Conservation (phyloP, 1,140 invertebrate species). For the Bombus waltoni region DNA sequence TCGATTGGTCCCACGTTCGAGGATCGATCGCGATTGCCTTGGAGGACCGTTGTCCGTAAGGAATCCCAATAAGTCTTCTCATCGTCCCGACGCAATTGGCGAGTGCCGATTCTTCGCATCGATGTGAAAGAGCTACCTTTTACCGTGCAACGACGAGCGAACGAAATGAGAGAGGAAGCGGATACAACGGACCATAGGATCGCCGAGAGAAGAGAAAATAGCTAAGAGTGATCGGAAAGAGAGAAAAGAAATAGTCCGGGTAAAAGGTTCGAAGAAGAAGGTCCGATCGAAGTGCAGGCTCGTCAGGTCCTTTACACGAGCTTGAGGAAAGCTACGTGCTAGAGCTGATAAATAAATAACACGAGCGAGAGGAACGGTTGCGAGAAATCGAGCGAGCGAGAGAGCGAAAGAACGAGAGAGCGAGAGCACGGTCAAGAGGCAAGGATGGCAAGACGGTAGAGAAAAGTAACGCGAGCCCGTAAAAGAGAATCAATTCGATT, state of each 20-base stretch:
- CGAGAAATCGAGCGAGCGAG: neutral
- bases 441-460: conserved; percentile 68
- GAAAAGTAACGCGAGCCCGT: conserved; percentile 75
- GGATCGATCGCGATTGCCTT: conserved; percentile 40
- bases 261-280: conserved; percentile 28
- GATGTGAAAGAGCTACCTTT: conserved; percentile 31
- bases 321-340: conserved; percentile 44
- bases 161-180: conserved; percentile 2
- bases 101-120: conserved; percentile 43
- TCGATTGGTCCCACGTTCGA: conserved; percentile 26
- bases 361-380: neutral
- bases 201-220: neutral
- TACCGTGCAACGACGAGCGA: conserved; percentile 15
- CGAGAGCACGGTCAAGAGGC: conserved; percentile 71
- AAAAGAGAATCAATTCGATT: conserved; percentile 83
- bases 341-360: conserved; percentile 78
- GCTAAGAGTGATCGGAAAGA: neutral
- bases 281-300: conserved; percentile 24
- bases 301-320: conserved; percentile 48
- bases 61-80: conserved; percentile 56
- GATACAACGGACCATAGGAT: no score
- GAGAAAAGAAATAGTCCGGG: neutral
- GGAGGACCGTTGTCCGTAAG: conserved; percentile 38
- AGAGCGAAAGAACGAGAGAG: neutral
- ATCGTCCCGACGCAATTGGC: conserved; percentile 38